Conservation (phyloP, 2,888 invertebrate genomes). For the Archaeoteleia sp. region DNA sequence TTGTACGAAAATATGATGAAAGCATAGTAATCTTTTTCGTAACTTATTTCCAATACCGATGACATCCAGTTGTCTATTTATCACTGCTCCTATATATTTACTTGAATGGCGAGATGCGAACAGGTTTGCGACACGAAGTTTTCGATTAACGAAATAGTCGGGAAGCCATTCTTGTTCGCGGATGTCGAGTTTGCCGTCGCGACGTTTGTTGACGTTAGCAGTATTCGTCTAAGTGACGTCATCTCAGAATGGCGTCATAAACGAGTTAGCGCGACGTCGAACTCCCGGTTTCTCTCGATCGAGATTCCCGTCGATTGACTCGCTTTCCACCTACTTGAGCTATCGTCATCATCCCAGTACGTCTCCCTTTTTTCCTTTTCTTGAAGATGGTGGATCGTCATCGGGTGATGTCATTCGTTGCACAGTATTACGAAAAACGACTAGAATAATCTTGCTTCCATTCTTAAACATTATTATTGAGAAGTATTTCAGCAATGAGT, state of each 20-base stretch:
- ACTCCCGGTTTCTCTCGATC: conserved; percentile 48
- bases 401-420: conserved; percentile 35
- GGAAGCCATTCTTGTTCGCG: conserved; percentile 42
- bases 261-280: conserved; percentile 45
- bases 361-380: conserved; percentile 22
- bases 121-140: conserved; percentile 15
- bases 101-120: conserved; percentile 5
- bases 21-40: too few relatives aligned
- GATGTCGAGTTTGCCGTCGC: conserved; percentile 45
- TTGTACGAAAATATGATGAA: too few relatives aligned
- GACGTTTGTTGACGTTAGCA: conserved; percentile 51
- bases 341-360: conserved; percentile 41
- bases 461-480: conserved; percentile 14
- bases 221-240: conserved; percentile 46
- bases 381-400: conserved; percentile 22
- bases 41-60: too few relatives aligned
- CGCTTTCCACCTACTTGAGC: conserved; percentile 46
- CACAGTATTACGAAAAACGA: conserved; percentile 20
- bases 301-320: conserved; percentile 37
- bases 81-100: too few relatives aligned
- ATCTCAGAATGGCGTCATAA: conserved; percentile 49
- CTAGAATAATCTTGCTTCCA: conserved; percentile 16
- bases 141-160: conserved; percentile 32
- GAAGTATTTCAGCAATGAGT: conserved; percentile 1
- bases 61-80: too few relatives aligned